Base-by-base conservation (phyloP, 2,797 vertebrate species). In the Pangasius djambal region DNA sequence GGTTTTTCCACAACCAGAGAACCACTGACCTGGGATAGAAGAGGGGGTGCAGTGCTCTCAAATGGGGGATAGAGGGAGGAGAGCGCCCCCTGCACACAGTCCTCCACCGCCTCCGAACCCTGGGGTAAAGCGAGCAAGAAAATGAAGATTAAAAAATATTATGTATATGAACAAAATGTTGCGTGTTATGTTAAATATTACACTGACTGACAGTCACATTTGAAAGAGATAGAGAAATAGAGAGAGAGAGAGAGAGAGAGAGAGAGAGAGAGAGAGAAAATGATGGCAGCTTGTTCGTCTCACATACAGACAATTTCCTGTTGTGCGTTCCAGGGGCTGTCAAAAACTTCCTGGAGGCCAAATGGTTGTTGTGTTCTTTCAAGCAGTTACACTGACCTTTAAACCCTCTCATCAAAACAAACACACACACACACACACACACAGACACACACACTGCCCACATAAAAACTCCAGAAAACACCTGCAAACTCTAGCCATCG, bases 61-160 rank as follows among this genome's bases (percentile, higher is more conserved):
- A 98, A 98, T 0, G 98, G 98, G 20, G 98, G 98, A 83, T 98
- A 98, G 79, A 98, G 96, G 7, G 97, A 97, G 0, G 98, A 97
- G 2, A 98, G 96, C 0, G 97, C 97, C 95, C 97, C 97, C 95
- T 98, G 97, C 57, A 98, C 97, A 83, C 97, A 98, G 91, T 98
- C 98, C 93, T 98, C 98, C 94, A 98, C 97, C 1, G 97, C 97
- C 94, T 98, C 97, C 5, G 97, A 97, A 93, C 97, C 97, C 97
- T 98, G 93, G 75, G 85, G 92, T 65, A 90, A 50, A 87, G 13
- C 89, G 40, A 70, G 37, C 18, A n/a, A 12, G 25, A 65, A 25
- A 88, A n/a, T 70, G 34, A 40, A 13, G 13, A 69, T 13, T 78
- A 22, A 44, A 34, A 55, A 10, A 81, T 13, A 37, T 13, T 9